Percentiles rank a stretch among this genome's conserved stretches.
phyloP scores from a whole-genome alignment of 2,797 vertebrate species.

The Gadopsis bispinosus region DNA sequence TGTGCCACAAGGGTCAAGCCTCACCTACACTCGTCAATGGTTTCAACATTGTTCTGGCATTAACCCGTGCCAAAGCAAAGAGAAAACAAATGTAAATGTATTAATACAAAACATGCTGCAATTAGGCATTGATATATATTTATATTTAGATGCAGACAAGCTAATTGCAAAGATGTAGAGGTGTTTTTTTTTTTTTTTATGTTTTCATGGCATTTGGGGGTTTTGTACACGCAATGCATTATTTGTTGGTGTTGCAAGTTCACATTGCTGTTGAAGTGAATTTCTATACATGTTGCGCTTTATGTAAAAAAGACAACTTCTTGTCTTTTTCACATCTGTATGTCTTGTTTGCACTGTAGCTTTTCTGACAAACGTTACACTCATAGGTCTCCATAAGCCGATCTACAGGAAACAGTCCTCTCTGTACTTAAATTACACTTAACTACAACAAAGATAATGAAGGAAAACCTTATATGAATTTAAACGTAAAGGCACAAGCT shows the following conservation, averaged over 20 bases:
- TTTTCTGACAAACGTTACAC: slow-evolving; percentile 50
- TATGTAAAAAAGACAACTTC: slow-evolving; percentile 52
- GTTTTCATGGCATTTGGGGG: slow-evolving; percentile 69
- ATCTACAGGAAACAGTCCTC: slow-evolving; percentile 1
- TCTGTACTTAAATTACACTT: slow-evolving; percentile 17
- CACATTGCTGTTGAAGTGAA: slow-evolving; percentile 71
- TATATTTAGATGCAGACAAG: slow-evolving; percentile 83
- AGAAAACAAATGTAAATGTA: slow-evolving; percentile 70
- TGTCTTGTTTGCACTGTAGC: slow-evolving; percentile 76
- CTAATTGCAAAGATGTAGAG: slow-evolving; percentile 76
- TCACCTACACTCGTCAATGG: slow-evolving; percentile 37
- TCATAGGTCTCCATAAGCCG: slow-evolving; percentile 19
- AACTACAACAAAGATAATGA: slow-evolving; percentile 34
- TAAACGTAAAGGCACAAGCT: slow-evolving; percentile 10
- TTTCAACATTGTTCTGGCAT: slow-evolving; percentile 71
- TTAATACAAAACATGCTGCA: slow-evolving; percentile 74
- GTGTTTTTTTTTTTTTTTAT: slow-evolving; percentile 69
- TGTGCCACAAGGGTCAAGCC: slow-evolving; percentile 64
- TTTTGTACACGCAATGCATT: slow-evolving; percentile 74
- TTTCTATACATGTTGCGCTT: slow-evolving; percentile 72
- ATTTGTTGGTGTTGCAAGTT: slow-evolving; percentile 71
- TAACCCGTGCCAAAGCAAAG: slow-evolving; percentile 76
- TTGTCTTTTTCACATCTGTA: slow-evolving; percentile 62
- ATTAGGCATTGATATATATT: slow-evolving; percentile 83
- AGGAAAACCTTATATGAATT: slow-evolving; percentile 45